Evolutionary conservation across 2,113 vertebrate genomes (phyloP).

Genomic region (Seriola quinqueradiata): DNA sequence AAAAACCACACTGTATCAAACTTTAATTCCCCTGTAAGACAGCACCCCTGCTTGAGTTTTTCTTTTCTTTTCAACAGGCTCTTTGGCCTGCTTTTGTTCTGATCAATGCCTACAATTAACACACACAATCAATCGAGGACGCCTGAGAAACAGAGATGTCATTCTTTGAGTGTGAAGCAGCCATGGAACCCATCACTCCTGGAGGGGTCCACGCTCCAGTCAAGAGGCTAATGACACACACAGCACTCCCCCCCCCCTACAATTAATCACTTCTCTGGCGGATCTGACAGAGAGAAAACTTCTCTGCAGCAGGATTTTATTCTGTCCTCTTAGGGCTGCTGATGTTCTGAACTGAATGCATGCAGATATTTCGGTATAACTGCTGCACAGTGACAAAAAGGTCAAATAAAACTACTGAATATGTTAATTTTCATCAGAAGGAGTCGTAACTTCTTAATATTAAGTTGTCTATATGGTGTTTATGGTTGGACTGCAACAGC

Average conservation of each 20-base stretch:
- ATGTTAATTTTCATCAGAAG: no score
- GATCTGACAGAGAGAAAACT: slow-evolving; percentile 48
- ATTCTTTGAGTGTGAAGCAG: slow-evolving; percentile 51
- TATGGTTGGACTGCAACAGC: no score
- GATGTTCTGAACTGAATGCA: neutral
- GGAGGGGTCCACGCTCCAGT: slow-evolving; percentile 64
- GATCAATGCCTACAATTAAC: slow-evolving; percentile 79
- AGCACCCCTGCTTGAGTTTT: slow-evolving; percentile 11
- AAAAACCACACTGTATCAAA: neutral
- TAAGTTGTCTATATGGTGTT: no score
- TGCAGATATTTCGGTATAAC: no score
- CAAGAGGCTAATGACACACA: slow-evolving; percentile 73
- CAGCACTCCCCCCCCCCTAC: slow-evolving; percentile 28
- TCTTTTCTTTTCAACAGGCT: slow-evolving; percentile 27
- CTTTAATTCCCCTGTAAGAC: neutral
- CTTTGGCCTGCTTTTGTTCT: slow-evolving; percentile 38
- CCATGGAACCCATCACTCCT: slow-evolving; percentile 58
- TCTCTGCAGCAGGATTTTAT: slow-evolving; percentile 39
- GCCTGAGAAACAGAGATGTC: slow-evolving; percentile 48
- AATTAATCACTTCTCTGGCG: slow-evolving; percentile 63
- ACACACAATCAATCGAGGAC: slow-evolving; percentile 56
- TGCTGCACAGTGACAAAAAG: no score
- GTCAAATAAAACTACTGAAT: no score
- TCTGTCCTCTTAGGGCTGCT: slow-evolving; percentile 6
- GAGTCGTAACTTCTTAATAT: no score